Conservation (phyloP, 2,113 vertebrate species). For the Microtus pennsylvanicus region DNA sequence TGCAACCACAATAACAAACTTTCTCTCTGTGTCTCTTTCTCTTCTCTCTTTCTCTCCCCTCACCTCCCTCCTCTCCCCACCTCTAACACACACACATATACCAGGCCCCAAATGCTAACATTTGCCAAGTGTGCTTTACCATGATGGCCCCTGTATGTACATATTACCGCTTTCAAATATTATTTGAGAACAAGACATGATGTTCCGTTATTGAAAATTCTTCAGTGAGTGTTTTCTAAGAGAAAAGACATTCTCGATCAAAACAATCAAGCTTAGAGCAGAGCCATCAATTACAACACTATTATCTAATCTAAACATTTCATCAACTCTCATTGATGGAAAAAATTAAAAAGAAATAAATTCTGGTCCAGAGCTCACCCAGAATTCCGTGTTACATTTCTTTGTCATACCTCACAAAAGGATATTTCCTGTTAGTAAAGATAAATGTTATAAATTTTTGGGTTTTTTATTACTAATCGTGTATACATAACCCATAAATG, state of each 20-base stretch:
- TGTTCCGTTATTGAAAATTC: neutral
- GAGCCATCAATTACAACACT: neutral
- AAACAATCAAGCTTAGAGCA: slow-evolving; percentile 36
- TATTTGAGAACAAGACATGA: neutral
- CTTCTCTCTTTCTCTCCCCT: too few relatives aligned
- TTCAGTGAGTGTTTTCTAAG: slow-evolving; percentile 7
- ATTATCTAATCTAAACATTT: slow-evolving; percentile 41
- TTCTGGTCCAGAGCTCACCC: neutral
- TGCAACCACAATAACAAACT: neutral
- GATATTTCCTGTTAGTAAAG: slow-evolving; percentile 21
- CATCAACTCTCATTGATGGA: neutral
- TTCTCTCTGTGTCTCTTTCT: neutral
- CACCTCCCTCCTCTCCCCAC: neutral
- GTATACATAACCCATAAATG: neutral
- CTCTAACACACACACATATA: neutral
- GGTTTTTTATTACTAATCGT: neutral
- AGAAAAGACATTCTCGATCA: slow-evolving; percentile 12
- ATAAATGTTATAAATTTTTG: neutral
- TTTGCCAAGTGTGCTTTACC: neutral
- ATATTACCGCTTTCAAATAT: neutral
- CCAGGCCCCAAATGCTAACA: neutral
- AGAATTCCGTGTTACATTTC: neutral
- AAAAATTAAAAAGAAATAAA: slow-evolving; percentile 47
- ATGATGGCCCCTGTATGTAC: neutral
- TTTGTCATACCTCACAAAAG: neutral